Evolutionary conservation across 1,140 invertebrate genomes (phyloP).

Genomic region (Gyrodactylus salaris): DNA sequence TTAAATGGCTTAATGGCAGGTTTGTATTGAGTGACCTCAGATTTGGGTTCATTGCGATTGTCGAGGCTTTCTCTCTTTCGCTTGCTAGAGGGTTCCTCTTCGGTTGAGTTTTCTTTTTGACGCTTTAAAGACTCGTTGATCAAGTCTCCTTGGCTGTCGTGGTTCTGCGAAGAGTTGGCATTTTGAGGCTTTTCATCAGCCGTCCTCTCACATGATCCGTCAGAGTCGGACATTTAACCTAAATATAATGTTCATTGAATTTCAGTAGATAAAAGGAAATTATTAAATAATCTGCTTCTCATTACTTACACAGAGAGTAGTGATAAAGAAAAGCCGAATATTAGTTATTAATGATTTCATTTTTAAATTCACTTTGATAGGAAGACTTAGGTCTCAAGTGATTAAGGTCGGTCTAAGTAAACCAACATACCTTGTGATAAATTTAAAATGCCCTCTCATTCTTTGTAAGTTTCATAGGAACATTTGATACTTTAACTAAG

Average conservation of each 20-base stretch:
- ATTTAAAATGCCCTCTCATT: background rate
- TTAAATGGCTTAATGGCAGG: background rate
- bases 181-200: background rate
- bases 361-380: too few species aligned
- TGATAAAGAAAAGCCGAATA: too few species aligned
- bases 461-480: background rate
- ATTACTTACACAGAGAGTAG: too few species aligned
- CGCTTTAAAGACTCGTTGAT: too few species aligned
- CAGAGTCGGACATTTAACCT: background rate
- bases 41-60: background rate
- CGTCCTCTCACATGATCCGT: background rate
- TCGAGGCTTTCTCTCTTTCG: background rate
- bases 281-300: background rate
- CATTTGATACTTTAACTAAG: too few species aligned
- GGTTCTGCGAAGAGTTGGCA: too few species aligned
- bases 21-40: background rate
- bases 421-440: background rate
- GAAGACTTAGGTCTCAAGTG: too few species aligned
- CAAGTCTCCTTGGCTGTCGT: too few species aligned
- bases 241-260: background rate
- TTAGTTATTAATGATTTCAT: too few species aligned
- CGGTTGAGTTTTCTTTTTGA: too few species aligned
- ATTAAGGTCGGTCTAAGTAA: too few species aligned
- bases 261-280: background rate
- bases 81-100: background rate